These are phyloP conservation scores for Sebastes reedi DNA, from an alignment of 2,797 vertebrate genomes.

Conservation along the genomic window DNA sequence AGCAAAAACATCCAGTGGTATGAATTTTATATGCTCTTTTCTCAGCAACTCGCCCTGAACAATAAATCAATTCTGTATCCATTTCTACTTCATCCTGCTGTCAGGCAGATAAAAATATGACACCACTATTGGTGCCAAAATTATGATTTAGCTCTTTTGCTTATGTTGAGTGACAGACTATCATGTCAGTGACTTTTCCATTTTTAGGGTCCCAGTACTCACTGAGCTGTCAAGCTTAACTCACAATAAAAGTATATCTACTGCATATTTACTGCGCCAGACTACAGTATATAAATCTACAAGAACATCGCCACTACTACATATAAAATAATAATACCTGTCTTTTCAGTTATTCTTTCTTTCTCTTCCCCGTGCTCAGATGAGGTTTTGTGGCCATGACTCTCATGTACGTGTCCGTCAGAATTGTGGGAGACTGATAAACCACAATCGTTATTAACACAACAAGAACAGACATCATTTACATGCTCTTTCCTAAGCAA, in stretches of 20 bases:
- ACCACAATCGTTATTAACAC: conserved; percentile 10
- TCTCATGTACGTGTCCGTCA: conserved; percentile 9
- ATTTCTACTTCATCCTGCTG: conserved; percentile 8
- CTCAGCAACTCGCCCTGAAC: not conserved
- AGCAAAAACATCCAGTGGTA: not conserved
- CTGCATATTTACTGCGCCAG: conserved; percentile 1
- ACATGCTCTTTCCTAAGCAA: conserved; percentile 16
- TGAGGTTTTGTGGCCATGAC: conserved; percentile 20
- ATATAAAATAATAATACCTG: conserved; percentile 30
- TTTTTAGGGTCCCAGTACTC: conserved; percentile 16
- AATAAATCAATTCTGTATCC: not conserved
- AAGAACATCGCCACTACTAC: not conserved
- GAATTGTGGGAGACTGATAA: conserved; percentile 37
- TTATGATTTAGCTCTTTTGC: conserved; percentile 8
- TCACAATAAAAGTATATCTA: conserved; percentile 12
- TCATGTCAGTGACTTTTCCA: conserved; percentile 17
- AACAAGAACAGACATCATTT: conserved; percentile 22
- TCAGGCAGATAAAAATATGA: conserved; percentile 32
- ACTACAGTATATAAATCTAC: conserved; percentile 3
- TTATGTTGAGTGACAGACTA: conserved; percentile 36
- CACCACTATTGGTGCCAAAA: conserved; percentile 8
- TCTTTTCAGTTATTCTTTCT: conserved; percentile 16
- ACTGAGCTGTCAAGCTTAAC: conserved; percentile 18
- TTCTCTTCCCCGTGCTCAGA: conserved; percentile 5
- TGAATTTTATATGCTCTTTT: not conserved